phyloP scores from a whole-genome alignment of 2,888 invertebrate genomes.

The Acrobasis repandana region DNA sequence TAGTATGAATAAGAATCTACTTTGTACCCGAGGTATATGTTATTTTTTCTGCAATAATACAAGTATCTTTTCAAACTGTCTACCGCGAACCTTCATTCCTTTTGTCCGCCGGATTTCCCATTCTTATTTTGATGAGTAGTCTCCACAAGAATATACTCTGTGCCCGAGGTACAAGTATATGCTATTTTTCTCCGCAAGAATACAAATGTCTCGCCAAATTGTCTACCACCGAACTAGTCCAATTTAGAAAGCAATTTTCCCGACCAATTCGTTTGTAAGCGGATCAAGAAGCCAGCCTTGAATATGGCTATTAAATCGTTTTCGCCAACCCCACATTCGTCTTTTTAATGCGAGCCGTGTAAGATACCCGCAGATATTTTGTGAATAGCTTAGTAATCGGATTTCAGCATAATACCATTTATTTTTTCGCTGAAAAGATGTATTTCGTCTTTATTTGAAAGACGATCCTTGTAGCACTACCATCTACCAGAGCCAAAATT shows the following conservation, averaged over 20 bases:
- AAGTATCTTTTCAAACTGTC: conserved; percentile 82
- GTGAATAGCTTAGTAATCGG: no score
- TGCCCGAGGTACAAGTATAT: conserved; percentile 63
- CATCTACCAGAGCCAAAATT: no score
- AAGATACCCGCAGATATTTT: conserved; percentile 41
- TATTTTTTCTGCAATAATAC: conserved; percentile 80
- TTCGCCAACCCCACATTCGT: conserved; percentile 62
- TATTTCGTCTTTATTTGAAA: no score
- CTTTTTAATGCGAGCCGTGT: conserved; percentile 59
- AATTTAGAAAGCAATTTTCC: conserved; percentile 81
- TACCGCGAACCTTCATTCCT: conserved; percentile 53
- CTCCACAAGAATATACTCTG: not conserved
- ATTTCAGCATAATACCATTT: no score
- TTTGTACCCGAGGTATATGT: conserved; percentile 42
- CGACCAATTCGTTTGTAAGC: conserved; percentile 79
- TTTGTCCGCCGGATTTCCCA: not conserved
- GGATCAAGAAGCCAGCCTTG: conserved; percentile 77
- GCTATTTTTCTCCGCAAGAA: conserved; percentile 80
- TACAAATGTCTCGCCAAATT: conserved; percentile 82
- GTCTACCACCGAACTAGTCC: conserved; percentile 80
- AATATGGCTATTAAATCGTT: conserved; percentile 76
- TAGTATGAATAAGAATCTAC: no score
- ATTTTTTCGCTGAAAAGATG: no score
- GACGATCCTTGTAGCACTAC: no score
- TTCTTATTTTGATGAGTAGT: not conserved